These are phyloP conservation scores for Acrocera orbiculus DNA, from an alignment of 2,888 invertebrate genomes.

Conservation along the genomic window DNA sequence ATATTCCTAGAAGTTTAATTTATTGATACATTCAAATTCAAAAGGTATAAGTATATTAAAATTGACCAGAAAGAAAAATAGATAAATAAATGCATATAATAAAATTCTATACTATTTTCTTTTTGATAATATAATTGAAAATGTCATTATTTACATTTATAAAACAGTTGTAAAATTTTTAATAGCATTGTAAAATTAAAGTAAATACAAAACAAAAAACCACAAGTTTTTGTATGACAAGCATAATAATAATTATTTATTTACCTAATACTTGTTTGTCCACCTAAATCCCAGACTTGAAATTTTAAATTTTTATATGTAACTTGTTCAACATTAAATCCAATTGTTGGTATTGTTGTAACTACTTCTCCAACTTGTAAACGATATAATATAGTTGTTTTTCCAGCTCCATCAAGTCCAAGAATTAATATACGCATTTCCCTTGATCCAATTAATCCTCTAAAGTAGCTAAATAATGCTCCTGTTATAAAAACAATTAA, in stretches of 20 bases:
- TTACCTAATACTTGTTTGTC: constrained; percentile 95
- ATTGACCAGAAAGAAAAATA: too few relatives aligned
- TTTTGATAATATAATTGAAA: too few relatives aligned
- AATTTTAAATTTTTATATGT: constrained; percentile 98
- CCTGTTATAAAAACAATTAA: constrained; percentile 42
- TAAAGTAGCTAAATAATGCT: constrained; percentile 91
- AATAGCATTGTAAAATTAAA: too few relatives aligned
- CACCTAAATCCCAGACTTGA: constrained; percentile 98
- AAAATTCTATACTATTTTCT: too few relatives aligned
- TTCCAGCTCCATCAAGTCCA: constrained; percentile 96
- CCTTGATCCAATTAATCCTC: constrained; percentile 83
- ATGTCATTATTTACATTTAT: too few relatives aligned
- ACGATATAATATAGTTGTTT: constrained; percentile 96
- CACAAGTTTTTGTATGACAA: too few relatives aligned
- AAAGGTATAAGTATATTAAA: too few relatives aligned
- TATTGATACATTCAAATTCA: too few relatives aligned
- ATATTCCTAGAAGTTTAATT: too few relatives aligned
- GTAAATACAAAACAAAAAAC: too few relatives aligned
- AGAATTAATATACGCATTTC: constrained; percentile 97
- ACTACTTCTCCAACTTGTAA: constrained; percentile 98
- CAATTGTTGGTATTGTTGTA: constrained; percentile 96
- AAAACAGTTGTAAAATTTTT: too few relatives aligned
- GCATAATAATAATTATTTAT: constrained; percentile 6
- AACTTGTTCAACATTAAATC: constrained; percentile 97
- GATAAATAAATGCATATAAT: too few relatives aligned